Conservation (phyloP, 2,797 vertebrate genomes). For the Heliangelus exortis region DNA sequence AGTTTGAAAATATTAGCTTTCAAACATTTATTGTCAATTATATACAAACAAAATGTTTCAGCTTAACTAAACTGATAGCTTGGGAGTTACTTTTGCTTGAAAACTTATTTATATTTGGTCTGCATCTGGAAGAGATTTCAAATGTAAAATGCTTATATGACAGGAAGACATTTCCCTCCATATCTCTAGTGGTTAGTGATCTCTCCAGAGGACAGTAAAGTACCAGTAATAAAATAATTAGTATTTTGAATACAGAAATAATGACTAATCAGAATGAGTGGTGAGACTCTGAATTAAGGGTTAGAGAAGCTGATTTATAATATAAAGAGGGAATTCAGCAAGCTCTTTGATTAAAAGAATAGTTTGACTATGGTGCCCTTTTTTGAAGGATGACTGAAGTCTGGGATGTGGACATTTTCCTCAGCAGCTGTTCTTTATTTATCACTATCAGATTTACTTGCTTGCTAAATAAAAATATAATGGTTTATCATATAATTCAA, state of each 20-base stretch:
- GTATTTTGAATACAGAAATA: background rate
- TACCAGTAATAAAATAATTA: background rate
- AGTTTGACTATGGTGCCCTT: background rate
- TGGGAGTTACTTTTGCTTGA: background rate
- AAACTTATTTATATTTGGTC: background rate
- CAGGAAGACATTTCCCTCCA: background rate
- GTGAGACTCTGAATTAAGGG: background rate
- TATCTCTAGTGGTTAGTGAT: background rate
- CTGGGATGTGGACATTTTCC: background rate
- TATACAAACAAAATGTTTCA: background rate
- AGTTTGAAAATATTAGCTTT: background rate
- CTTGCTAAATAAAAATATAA: constrained; percentile 6
- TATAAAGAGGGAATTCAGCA: background rate
- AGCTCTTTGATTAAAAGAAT: background rate
- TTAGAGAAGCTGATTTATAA: background rate
- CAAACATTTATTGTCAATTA: background rate
- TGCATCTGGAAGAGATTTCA: background rate
- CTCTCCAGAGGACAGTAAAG: background rate
- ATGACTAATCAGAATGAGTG: background rate
- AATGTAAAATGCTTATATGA: background rate
- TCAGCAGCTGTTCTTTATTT: background rate
- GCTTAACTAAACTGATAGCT: background rate
- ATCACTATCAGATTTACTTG: background rate
- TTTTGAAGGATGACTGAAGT: background rate
- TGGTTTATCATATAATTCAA: background rate